Conservation (phyloP, 2,888 invertebrate species). For the Melangyna quadrimaculata region DNA sequence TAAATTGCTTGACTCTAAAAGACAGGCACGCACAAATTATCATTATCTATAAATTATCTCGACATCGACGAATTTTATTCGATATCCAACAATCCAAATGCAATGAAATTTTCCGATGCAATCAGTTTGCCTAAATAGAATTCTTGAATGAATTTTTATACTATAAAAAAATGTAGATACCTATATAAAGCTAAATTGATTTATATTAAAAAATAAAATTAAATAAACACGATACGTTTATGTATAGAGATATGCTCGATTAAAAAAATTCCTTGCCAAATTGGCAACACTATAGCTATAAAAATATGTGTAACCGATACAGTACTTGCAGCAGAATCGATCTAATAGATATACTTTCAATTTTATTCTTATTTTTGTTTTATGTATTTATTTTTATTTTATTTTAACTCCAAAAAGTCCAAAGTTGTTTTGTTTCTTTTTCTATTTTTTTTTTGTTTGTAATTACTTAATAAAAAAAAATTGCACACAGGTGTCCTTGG, state of each 20-base stretch:
- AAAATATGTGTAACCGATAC: slow-evolving; percentile 38
- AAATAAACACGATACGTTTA: too few species aligned
- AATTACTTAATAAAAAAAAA: slow-evolving; percentile 44
- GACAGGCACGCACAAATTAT: slow-evolving; percentile 15
- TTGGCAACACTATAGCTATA: slow-evolving; percentile 12
- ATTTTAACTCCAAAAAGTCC: slow-evolving; percentile 20
- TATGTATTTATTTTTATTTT: slow-evolving; percentile 31
- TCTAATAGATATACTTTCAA: slow-evolving; percentile 53
- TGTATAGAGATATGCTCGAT: background rate
- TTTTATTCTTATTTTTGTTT: slow-evolving; percentile 33
- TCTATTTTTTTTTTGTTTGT: slow-evolving; percentile 25
- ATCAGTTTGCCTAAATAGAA: slow-evolving; percentile 47
- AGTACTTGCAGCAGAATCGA: background rate
- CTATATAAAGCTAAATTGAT: too few species aligned
- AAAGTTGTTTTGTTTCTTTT: background rate
- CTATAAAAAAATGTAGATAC: background rate
- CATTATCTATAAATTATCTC: slow-evolving; percentile 5
- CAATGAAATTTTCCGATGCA: slow-evolving; percentile 33
- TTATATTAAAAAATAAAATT: too few species aligned
- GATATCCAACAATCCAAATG: background rate
- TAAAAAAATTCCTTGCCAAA: slow-evolving; percentile 42
- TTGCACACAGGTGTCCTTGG: slow-evolving; percentile 58
- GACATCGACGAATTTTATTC: background rate
- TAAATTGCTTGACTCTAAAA: background rate
- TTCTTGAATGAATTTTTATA: background rate